Conservation (phyloP, 1,140 invertebrate species). For the Oedothorax gibbosus region DNA sequence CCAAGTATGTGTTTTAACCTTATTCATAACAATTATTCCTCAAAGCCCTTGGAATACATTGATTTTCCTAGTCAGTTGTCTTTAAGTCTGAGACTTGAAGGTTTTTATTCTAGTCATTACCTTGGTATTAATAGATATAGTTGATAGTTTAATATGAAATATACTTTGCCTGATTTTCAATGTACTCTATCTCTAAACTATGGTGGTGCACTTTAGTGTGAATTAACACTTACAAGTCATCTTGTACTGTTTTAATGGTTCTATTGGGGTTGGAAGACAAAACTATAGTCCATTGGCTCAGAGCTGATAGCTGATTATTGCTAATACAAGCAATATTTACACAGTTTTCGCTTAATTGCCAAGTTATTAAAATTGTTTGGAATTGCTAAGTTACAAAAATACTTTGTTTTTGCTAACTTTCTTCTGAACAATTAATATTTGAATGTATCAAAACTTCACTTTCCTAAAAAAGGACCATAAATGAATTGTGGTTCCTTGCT, state of each 20-base stretch:
- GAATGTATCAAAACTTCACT: no score
- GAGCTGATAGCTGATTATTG: no score
- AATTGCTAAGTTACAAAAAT: no score
- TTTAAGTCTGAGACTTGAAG: conserved; percentile 26
- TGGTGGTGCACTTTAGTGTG: not conserved
- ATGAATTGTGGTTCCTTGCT: no score
- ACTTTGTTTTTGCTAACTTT: no score
- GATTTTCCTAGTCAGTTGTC: conserved; percentile 24
- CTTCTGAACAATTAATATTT: no score
- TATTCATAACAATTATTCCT: conserved; percentile 32
- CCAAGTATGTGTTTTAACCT: conserved; percentile 16
- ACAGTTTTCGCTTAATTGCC: no score
- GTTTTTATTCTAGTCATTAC: conserved; percentile 48
- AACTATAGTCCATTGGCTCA: no score
- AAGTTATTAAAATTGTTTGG: no score
- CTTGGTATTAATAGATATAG: conserved; percentile 35
- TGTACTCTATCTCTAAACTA: conserved; percentile 2
- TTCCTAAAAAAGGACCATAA: no score
- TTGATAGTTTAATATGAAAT: conserved; percentile 1
- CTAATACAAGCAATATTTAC: no score
- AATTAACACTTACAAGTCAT: not conserved
- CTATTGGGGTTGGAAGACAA: not conserved
- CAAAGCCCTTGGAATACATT: conserved; percentile 2
- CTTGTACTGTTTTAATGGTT: not conserved
- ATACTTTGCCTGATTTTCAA: not conserved